Conservation (phyloP, 2,113 vertebrate genomes). For the Brienomyrus longianalis region DNA sequence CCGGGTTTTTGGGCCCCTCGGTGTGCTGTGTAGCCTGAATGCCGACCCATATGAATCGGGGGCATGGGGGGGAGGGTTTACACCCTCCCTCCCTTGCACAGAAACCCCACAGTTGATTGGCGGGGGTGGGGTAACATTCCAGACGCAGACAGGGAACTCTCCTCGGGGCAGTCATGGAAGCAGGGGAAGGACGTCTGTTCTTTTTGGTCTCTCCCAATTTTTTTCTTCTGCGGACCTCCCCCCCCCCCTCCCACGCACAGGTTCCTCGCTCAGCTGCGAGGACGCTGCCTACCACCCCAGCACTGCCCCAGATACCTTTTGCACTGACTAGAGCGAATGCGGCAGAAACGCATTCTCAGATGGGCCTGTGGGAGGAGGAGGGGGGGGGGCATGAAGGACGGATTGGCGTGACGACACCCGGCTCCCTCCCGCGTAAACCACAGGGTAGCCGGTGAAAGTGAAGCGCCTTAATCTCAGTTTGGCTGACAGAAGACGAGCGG, state of each 20-base stretch:
- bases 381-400: background rate
- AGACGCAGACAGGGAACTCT: background rate
- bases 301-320: background rate
- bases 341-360: background rate
- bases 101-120: background rate
- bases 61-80: conserved; percentile 28
- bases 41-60: conserved; percentile 23
- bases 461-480: background rate
- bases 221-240: background rate
- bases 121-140: background rate
- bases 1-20: background rate
- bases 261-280: background rate
- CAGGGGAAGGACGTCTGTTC: background rate
- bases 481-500: background rate
- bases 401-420: background rate
- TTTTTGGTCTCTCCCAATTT: background rate
- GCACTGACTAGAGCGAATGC: background rate
- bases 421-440: background rate
- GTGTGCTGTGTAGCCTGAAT: conserved; percentile 21
- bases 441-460: background rate
- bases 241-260: background rate
- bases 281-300: no score
- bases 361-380: background rate
- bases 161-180: background rate
- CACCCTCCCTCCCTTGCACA: background rate